Evolutionary conservation across 2,797 vertebrate genomes (phyloP).

Genomic region (Micrastur ruficollis): DNA sequence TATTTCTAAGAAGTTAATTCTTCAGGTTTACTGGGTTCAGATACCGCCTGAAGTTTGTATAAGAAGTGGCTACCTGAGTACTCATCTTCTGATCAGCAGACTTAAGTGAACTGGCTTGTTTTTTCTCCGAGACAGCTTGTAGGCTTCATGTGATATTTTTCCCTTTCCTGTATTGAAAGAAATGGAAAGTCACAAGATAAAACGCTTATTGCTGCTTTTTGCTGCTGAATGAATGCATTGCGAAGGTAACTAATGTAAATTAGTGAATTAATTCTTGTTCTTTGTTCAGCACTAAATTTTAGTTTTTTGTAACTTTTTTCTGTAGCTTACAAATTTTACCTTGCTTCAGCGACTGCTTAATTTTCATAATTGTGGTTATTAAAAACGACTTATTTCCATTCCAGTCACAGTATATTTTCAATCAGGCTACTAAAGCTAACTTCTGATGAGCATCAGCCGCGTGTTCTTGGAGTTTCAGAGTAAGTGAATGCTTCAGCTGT

Average conservation of each 20-base stretch:
- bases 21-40: background rate
- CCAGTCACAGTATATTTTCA: conserved; percentile 90
- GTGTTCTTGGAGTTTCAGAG: conserved; percentile 81
- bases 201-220: background rate
- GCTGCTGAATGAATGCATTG: background rate
- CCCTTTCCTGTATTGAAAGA: background rate
- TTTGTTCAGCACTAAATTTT: background rate
- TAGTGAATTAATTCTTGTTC: background rate
- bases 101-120: background rate
- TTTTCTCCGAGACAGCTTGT: background rate
- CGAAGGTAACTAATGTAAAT: background rate
- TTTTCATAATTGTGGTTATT: background rate
- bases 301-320: background rate
- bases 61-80: background rate
- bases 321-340: background rate
- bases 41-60: background rate
- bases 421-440: conserved; percentile 84
- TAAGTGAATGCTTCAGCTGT: conserved; percentile 68
- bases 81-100: background rate
- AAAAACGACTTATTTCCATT: background rate
- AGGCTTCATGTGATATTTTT: background rate
- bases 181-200: background rate
- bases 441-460: conserved; percentile 54
- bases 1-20: background rate
- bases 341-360: background rate